phyloP scores from a whole-genome alignment of 2,888 invertebrate species.

The Chironomus tentans region DNA sequence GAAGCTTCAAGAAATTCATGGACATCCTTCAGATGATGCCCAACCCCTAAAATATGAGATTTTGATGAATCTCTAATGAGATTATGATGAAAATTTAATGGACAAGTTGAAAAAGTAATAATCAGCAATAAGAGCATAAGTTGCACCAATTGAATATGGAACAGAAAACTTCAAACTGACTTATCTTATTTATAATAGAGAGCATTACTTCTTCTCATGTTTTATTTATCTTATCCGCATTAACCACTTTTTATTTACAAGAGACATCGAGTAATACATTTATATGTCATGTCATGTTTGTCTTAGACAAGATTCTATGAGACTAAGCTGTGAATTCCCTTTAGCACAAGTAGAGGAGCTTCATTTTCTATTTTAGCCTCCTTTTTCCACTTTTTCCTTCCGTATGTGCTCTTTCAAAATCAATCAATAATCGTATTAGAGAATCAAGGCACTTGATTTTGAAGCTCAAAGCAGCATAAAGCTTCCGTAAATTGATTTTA shows the following conservation, averaged over 20 bases:
- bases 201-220: neutral
- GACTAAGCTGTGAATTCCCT: neutral
- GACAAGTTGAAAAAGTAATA: too few relatives aligned
- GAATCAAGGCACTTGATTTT: neutral
- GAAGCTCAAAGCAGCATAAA: neutral
- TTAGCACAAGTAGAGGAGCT: neutral
- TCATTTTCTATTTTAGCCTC: too few relatives aligned
- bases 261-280: neutral
- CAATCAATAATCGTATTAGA: conserved; percentile 9
- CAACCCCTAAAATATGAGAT: too few relatives aligned
- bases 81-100: too few relatives aligned
- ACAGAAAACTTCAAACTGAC: neutral
- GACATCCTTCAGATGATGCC: too few relatives aligned
- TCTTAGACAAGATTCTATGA: neutral
- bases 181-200: neutral
- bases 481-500: conserved; percentile 1
- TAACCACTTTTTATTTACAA: neutral
- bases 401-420: neutral
- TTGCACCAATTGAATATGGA: too few relatives aligned
- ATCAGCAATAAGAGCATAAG: too few relatives aligned
- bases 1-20: too few relatives aligned
- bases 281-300: conserved; percentile 14
- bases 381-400: neutral
- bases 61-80: too few relatives aligned
- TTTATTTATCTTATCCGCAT: conserved; percentile 9